Conservation (phyloP, 2,113 vertebrate species). For the Hymenochirus boettgeri region DNA sequence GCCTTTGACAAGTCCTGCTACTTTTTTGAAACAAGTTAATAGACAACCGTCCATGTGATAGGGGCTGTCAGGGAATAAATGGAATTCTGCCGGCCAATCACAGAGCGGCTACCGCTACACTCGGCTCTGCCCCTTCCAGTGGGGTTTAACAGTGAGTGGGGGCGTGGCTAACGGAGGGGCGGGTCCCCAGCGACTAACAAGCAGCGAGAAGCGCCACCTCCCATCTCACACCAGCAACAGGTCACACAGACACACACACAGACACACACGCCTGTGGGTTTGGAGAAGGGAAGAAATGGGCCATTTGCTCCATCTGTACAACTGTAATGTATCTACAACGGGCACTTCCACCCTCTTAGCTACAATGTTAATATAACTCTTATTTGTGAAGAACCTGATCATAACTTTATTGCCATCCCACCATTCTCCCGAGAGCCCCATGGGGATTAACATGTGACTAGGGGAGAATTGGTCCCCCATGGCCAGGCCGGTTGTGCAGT, state of each 20-base stretch:
- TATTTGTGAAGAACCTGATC: no score
- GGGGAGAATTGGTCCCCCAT: no score
- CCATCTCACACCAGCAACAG: constrained; percentile 68
- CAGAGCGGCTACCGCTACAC: constrained; percentile 68
- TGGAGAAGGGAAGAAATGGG: constrained; percentile 11
- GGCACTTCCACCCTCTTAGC: no score
- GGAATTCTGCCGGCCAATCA: constrained; percentile 88
- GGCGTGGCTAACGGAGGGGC: constrained; percentile 65
- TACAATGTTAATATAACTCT: no score
- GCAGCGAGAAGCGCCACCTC: background rate
- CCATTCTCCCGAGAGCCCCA: no score
- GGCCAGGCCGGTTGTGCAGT: no score
- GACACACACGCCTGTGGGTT: constrained; percentile 63
- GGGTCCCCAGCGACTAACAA: constrained; percentile 57
- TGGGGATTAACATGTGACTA: no score
- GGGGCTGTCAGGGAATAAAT: constrained; percentile 99
- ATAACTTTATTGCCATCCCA: no score
- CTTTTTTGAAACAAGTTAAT: constrained; percentile 99
- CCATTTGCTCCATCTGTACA: background rate
- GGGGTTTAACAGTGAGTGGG: constrained; percentile 61
- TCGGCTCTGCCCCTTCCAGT: constrained; percentile 61
- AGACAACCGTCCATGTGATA: constrained; percentile 99
- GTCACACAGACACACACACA: no score
- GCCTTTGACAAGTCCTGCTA: constrained; percentile 98
- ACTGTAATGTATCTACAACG: no score